Base-by-base conservation (phyloP, 2,797 vertebrate species). In the Centroberyx gerrardi region DNA sequence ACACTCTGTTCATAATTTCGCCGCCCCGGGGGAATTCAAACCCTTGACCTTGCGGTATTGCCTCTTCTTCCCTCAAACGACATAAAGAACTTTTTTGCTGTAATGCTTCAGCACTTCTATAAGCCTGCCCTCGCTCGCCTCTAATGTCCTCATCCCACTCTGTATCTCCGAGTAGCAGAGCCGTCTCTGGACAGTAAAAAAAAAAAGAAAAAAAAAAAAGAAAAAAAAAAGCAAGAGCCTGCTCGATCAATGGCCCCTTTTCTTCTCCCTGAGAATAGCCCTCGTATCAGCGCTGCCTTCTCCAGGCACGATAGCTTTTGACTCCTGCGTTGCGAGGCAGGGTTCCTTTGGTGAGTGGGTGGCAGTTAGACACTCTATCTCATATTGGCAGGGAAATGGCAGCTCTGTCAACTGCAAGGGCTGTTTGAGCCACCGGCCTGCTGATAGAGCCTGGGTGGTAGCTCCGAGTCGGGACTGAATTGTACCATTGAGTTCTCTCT, bases 231-330 rank as follows among this genome's bases (percentile, higher is more conserved):
- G 81, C 84, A 61, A 61, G 59, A 78, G 73, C 52, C 65, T 17
- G 80, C 77, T 88, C 88, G 78, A 90, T 90, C 88, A 92, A 89
- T 87, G 87, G 78, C 72, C 73, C 72, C 81, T 86, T 86, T 88
- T 90, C 82, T 90, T 88, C 82, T 85, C 78, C 85, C 76, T 1
- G 80, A 85, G 89, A 88, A 87, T 83, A 80, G 89, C 88, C 72
- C 74, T 78, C 87, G 64, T 87, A 87, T 90, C 90, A 82, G 88
- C 17, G 60, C 66, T 69, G 85, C 76, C 88, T 92, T 88, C 87
- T 86, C 85, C 78, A 87, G 82, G 80, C 88, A 68, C 52, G 87
- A 91, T 89, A 89, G 88, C 90, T 93, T 90, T 88, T 91, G 88
- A 90, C 90, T 91, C 85, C 84, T 71, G 86, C 66, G 65, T 74